A percentile compares a stretch with the other conserved stretches of the same genome.
Evolutionary conservation across 2,797 vertebrate genomes (phyloP).

Genomic region (Poeciliopsis paucimaculata): DNA sequence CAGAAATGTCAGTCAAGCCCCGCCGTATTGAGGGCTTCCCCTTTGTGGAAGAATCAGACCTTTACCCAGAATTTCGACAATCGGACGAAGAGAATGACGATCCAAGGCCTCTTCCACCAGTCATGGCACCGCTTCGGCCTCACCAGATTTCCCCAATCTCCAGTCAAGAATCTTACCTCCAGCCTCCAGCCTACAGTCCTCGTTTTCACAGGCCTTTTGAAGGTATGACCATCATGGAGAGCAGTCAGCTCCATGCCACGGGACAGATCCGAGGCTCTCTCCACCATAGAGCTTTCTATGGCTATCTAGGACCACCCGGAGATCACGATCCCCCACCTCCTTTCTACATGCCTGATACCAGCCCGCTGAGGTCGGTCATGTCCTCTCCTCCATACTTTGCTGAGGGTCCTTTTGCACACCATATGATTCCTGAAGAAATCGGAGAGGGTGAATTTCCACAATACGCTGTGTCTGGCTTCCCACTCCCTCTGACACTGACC

Average conservation of each 20-base stretch:
- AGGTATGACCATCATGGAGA: slow-evolving; percentile 90
- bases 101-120: slow-evolving; percentile 87
- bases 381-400: slow-evolving; percentile 92
- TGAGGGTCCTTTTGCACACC: slow-evolving; percentile 93
- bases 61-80: slow-evolving; percentile 98
- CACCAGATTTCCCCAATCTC: slow-evolving; percentile 97
- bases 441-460: slow-evolving; percentile 86
- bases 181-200: slow-evolving; percentile 98
- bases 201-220: slow-evolving; percentile 93
- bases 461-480: slow-evolving; percentile 91
- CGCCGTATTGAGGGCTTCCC: slow-evolving; percentile 96
- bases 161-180: slow-evolving; percentile 96
- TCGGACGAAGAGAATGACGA: slow-evolving; percentile 98
- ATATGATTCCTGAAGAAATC: slow-evolving; percentile 95
- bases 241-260: slow-evolving; percentile 90
- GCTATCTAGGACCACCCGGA: slow-evolving; percentile 91
- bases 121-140: slow-evolving; percentile 92
- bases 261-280: slow-evolving; percentile 91
- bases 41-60: slow-evolving; percentile 97
- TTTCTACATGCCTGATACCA: slow-evolving; percentile 98
- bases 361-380: slow-evolving; percentile 97
- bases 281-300: slow-evolving; percentile 91
- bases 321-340: slow-evolving; percentile 87
- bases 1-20: slow-evolving; percentile 88
- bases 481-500: slow-evolving; percentile 92